phyloP scores from a whole-genome alignment of 2,113 vertebrate genomes.

The Myrmecophaga tridactyla region DNA sequence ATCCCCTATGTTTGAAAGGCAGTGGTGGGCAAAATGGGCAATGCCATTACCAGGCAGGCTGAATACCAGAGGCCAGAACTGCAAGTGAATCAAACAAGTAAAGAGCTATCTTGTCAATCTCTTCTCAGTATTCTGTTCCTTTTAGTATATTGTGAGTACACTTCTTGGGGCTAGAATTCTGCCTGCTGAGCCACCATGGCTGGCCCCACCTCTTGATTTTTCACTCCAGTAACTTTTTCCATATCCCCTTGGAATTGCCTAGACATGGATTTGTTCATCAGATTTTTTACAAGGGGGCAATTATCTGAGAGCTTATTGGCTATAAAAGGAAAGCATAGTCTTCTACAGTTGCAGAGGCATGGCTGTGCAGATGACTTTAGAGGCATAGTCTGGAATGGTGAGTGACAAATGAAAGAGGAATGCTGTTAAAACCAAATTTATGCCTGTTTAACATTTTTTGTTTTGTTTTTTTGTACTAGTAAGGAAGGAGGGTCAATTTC shows the following conservation, averaged over 20 bases:
- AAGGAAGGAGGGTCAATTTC: not conserved
- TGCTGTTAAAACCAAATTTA: not conserved
- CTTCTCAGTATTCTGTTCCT: not conserved
- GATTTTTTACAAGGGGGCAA: not conserved
- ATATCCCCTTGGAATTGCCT: not conserved
- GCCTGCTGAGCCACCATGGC: too few species aligned
- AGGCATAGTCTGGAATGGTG: not conserved
- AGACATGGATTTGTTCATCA: not conserved
- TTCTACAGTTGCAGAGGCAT: not conserved
- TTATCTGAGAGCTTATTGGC: not conserved
- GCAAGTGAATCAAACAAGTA: not conserved
- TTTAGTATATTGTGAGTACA: not conserved
- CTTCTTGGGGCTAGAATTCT: too few species aligned
- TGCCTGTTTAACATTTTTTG: not conserved
- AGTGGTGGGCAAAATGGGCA: not conserved
- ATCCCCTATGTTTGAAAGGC: not conserved
- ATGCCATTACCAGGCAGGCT: not conserved
- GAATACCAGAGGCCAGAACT: not conserved
- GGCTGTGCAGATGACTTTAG: rapidly evolving
- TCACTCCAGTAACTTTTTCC: not conserved
- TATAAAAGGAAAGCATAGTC: not conserved
- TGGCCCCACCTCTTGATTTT: not conserved
- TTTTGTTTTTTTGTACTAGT: not conserved
- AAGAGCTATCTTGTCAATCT: not conserved
- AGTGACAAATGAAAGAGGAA: not conserved